Evolutionary conservation across 2,888 invertebrate species (phyloP).

Genomic region (Opisthograptis luteolata): DNA sequence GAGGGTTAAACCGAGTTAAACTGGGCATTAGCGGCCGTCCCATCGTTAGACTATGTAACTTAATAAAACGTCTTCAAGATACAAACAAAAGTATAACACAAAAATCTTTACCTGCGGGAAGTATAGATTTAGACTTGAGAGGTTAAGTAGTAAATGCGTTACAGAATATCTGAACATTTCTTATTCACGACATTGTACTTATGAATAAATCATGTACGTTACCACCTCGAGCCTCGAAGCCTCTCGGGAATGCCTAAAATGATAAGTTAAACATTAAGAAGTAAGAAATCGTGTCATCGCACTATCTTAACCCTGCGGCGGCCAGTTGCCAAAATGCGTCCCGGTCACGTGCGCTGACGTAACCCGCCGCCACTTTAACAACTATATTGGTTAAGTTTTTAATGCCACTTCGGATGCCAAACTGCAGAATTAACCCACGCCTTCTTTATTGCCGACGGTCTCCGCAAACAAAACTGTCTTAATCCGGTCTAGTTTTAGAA

Average conservation of each 20-base stretch:
- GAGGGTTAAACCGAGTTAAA: constrained; percentile 25
- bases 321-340: constrained; percentile 62
- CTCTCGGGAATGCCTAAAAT: background rate
- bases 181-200: constrained; percentile 16
- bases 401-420: constrained; percentile 64
- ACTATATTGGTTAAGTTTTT: constrained; percentile 80
- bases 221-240: constrained; percentile 13
- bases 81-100: too few species aligned
- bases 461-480: constrained; percentile 24
- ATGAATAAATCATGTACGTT: constrained; percentile 10
- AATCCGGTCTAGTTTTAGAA: constrained; percentile 32
- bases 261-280: constrained; percentile 19
- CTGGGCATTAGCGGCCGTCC: constrained; percentile 18
- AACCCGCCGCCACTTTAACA: constrained; percentile 69
- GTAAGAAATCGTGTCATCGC: constrained; percentile 21
- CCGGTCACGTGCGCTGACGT: constrained; percentile 67
- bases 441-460: constrained; percentile 55
- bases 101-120: constrained; percentile 3
- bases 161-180: constrained; percentile 14
- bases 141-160: constrained; percentile 16
- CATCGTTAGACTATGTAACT: constrained; percentile 28
- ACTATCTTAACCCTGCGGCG: constrained; percentile 45
- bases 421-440: constrained; percentile 60
- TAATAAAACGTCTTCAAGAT: constrained; percentile 2
- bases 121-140: constrained; percentile 10